Conservation (phyloP, 1,140 invertebrate species). For the Latrodectus geometricus region DNA sequence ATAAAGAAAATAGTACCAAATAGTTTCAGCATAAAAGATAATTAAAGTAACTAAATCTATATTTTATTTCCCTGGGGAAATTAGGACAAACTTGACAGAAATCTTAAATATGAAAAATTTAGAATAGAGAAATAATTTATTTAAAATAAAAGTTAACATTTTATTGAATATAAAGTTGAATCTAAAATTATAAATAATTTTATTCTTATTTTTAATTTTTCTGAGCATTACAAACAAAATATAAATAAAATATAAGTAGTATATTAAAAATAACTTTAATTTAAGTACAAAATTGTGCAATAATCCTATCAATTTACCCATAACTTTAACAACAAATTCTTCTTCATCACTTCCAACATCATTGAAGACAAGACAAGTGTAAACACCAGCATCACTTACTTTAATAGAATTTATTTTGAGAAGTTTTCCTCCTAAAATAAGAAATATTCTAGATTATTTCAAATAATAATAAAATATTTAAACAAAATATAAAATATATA, state of each 20-base stretch:
- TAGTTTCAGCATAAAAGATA: no score
- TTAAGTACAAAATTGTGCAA: constrained; percentile 56
- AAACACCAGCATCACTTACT: constrained; percentile 69
- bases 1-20: no score
- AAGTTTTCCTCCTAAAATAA: constrained; percentile 47
- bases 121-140: background rate
- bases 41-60: no score
- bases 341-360: constrained; percentile 71
- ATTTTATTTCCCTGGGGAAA: no score
- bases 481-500: background rate
- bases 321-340: constrained; percentile 71
- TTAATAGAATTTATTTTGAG: constrained; percentile 62
- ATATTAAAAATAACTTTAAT: background rate
- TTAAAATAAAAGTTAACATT: background rate
- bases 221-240: no score
- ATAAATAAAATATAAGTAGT: no score
- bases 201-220: no score
- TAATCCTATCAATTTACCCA: constrained; percentile 69
- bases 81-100: no score
- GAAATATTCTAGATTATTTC: background rate
- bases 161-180: no score
- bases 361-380: constrained; percentile 73
- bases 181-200: no score
- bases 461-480: background rate
- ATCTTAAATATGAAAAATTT: background rate